Conservation (phyloP, 2,888 invertebrate species). For the Athalia cordata region DNA sequence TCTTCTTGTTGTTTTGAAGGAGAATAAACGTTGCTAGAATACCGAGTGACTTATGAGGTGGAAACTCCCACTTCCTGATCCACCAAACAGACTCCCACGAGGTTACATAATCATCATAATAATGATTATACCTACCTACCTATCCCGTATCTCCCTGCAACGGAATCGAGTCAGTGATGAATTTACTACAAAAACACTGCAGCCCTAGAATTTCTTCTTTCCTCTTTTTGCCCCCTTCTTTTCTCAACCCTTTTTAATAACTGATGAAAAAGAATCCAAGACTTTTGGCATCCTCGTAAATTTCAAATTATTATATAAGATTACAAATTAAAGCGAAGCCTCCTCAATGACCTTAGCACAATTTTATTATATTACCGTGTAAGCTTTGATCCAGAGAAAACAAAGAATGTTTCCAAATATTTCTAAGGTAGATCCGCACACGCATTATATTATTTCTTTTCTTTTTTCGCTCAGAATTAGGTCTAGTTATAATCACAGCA, state of each 20-base stretch:
- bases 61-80: slow-evolving; percentile 66
- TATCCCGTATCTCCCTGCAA: neutral
- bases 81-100: slow-evolving; percentile 61
- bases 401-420: slow-evolving; percentile 10
- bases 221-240: neutral
- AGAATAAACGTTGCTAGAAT: neutral
- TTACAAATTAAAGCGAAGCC: too few relatives aligned
- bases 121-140: slow-evolving; percentile 46
- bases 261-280: neutral
- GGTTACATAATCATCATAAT: slow-evolving; percentile 42
- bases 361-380: neutral
- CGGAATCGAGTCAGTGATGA: slow-evolving; percentile 49
- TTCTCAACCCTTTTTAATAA: neutral
- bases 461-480: too few relatives aligned
- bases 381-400: neutral
- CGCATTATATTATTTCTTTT: too few relatives aligned
- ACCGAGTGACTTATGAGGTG: slow-evolving; percentile 65
- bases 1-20: slow-evolving; percentile 45
- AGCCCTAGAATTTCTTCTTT: neutral
- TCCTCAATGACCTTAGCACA: slow-evolving; percentile 24
- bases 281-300: neutral
- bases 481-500: neutral
- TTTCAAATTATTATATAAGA: too few relatives aligned
- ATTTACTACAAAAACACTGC: slow-evolving; percentile 46
- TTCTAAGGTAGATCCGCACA: too few relatives aligned